Evolutionary conservation across 2,797 vertebrate species (phyloP).

Genomic region (Acomys russatus): DNA sequence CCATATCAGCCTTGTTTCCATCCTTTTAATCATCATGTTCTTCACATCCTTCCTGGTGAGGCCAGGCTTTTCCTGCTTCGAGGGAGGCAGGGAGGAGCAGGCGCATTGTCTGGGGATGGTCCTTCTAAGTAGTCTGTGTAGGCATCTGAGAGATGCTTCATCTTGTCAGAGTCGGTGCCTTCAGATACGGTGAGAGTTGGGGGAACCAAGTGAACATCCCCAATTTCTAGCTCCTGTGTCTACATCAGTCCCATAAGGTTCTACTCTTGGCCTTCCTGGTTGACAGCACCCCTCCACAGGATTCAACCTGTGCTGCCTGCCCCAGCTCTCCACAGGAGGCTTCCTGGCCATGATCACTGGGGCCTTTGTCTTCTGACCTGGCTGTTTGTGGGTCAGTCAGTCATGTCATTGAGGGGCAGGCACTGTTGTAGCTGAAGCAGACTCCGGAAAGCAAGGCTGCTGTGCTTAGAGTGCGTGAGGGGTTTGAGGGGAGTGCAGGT

Average conservation of each 20-base stretch:
- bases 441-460: background rate
- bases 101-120: background rate
- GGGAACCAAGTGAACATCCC: too few relatives aligned
- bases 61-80: background rate
- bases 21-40: background rate
- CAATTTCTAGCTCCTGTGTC: background rate
- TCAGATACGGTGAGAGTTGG: background rate
- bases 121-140: background rate
- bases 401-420: background rate
- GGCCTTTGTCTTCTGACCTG: background rate
- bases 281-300: background rate
- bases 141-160: background rate
- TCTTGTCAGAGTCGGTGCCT: background rate
- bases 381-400: too few relatives aligned
- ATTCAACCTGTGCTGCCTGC: background rate
- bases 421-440: background rate
- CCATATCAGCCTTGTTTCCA: background rate
- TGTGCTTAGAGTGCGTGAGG: fast-evolving
- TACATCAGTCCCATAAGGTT: background rate
- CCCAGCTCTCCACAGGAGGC: background rate
- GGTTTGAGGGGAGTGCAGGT: background rate
- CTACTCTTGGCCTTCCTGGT: background rate
- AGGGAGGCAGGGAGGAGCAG: background rate
- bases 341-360: background rate
- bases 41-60: background rate